Conservation (phyloP, 2,888 invertebrate genomes). For the Sacculina carcini region DNA sequence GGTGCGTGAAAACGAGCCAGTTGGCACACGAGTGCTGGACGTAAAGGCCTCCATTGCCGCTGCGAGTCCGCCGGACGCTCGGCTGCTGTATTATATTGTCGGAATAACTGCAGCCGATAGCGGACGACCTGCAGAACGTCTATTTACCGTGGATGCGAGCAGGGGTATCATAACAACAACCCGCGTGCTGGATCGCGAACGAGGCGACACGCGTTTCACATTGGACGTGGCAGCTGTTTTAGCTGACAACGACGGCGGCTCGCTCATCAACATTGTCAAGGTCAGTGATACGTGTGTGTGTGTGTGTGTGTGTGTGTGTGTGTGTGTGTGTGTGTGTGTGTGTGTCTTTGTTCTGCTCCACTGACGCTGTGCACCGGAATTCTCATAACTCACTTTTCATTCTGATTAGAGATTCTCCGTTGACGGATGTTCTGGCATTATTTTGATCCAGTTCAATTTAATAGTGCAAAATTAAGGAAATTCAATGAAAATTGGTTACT, state of each 20-base stretch:
- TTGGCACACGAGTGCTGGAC: slow-evolving; percentile 56
- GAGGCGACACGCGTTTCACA: slow-evolving; percentile 31
- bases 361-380: too few relatives aligned
- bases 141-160: slow-evolving; percentile 19
- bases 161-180: slow-evolving; percentile 18
- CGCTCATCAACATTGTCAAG: slow-evolving; percentile 55
- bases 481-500: too few relatives aligned
- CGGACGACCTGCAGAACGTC: slow-evolving; percentile 49
- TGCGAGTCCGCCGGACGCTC: slow-evolving; percentile 16
- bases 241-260: slow-evolving; percentile 33
- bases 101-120: slow-evolving; percentile 28
- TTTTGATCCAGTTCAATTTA: too few relatives aligned
- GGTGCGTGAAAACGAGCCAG: slow-evolving; percentile 66
- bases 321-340: slow-evolving; percentile 6
- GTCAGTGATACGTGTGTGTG: slow-evolving; percentile 27
- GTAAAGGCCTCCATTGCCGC: slow-evolving; percentile 38
- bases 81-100: slow-evolving; percentile 76
- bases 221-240: slow-evolving; percentile 63
- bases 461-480: too few relatives aligned
- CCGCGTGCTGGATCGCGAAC: slow-evolving; percentile 17
- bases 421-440: too few relatives aligned
- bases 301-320: slow-evolving; percentile 6
- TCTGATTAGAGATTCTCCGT: too few relatives aligned
- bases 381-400: too few relatives aligned
- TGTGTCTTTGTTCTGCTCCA: neutral